These are phyloP conservation scores for Acanthopagrus latus DNA, from an alignment of 2,797 vertebrate species.

Conservation along the genomic window DNA sequence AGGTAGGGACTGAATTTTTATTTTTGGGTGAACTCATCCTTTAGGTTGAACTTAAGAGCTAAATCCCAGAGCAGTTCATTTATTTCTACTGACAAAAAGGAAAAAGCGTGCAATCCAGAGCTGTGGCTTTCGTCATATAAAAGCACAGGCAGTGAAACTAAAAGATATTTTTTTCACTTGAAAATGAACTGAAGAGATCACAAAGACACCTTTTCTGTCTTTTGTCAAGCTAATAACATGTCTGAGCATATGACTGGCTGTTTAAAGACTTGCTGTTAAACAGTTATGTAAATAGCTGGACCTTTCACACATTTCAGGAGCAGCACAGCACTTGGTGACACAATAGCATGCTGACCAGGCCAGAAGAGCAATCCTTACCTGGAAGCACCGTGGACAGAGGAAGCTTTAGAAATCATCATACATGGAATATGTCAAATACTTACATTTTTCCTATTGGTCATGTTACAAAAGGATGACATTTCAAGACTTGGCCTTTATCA, in stretches of 20 bases:
- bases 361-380: constrained; percentile 19
- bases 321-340: constrained; percentile 24
- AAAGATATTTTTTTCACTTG: background rate
- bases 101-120: background rate
- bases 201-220: background rate
- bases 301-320: constrained; percentile 39
- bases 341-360: constrained; percentile 28
- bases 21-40: too few relatives aligned
- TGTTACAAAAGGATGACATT: constrained; percentile 8
- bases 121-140: background rate
- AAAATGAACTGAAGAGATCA: background rate
- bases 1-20: too few relatives aligned
- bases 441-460: constrained; percentile 36
- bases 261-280: constrained; percentile 16
- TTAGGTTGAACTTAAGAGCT: background rate
- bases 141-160: background rate
- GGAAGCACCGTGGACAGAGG: constrained; percentile 14
- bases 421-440: constrained; percentile 30
- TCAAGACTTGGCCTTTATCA: background rate
- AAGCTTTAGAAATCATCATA: constrained; percentile 35
- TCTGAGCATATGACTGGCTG: background rate
- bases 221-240: background rate
- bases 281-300: constrained; percentile 28
- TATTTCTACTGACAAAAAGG: background rate
- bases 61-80: background rate